phyloP scores from a whole-genome alignment of 1,140 invertebrate species.

The Spodoptera litura region DNA sequence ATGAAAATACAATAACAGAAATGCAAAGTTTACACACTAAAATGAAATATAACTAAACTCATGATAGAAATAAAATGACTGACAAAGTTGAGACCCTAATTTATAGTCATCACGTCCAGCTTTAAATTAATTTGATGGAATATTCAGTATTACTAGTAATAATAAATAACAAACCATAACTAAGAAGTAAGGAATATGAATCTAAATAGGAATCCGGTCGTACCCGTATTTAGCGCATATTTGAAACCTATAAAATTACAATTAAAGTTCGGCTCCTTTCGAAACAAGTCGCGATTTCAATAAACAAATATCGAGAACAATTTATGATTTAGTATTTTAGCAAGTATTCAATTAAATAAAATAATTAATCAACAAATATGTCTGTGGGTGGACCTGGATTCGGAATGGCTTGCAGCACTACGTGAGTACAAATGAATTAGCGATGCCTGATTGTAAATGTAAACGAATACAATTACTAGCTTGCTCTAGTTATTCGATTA shows the following conservation, averaged over 20 bases:
- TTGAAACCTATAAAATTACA: constrained; percentile 9
- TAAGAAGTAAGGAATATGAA: not conserved
- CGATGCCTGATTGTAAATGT: constrained; percentile 16
- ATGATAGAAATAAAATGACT: no score
- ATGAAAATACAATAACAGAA: no score
- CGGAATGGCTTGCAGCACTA: constrained; percentile 15
- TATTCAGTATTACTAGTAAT: not conserved
- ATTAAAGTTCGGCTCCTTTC: not conserved
- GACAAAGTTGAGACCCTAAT: no score
- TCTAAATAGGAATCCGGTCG: constrained; percentile 1
- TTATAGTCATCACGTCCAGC: no score
- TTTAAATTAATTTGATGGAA: no score
- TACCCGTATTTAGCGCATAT: not conserved
- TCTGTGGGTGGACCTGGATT: constrained; percentile 16
- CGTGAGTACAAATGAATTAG: constrained; percentile 24
- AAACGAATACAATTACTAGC: constrained; percentile 12
- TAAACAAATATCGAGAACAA: constrained; percentile 27
- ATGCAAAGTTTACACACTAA: no score
- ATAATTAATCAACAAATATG: constrained; percentile 24
- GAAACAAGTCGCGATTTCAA: constrained; percentile 1
- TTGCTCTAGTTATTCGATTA: constrained; percentile 24
- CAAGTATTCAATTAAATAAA: constrained; percentile 25
- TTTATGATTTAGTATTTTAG: constrained; percentile 28
- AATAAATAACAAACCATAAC: not conserved
- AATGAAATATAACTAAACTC: no score